Conservation (phyloP, 2,888 invertebrate species). For the Aplocera efformata region DNA sequence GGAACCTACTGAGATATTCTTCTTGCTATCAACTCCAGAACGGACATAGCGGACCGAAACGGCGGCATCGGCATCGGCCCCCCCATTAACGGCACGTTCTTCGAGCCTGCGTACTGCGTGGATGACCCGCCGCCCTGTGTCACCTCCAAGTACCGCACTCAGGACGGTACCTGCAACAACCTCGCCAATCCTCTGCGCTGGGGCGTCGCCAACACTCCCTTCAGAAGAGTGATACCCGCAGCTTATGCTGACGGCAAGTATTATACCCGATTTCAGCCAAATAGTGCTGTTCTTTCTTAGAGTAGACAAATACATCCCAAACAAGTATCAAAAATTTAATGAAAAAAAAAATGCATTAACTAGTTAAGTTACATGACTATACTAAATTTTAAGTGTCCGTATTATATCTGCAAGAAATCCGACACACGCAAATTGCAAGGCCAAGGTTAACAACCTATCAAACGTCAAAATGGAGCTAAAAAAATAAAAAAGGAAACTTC, state of each 20-base stretch:
- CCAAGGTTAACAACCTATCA: not conserved
- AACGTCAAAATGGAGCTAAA: not conserved
- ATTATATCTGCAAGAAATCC: no score
- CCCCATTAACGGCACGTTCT: slow-evolving; percentile 48
- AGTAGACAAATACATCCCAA: no score
- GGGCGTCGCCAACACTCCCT: slow-evolving; percentile 88
- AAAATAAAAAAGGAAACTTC: no score
- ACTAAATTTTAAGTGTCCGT: no score
- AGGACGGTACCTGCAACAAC: slow-evolving; percentile 90
- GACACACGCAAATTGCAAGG: not conserved
- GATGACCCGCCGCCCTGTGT: slow-evolving; percentile 53
- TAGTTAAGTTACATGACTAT: no score
- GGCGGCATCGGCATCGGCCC: slow-evolving; percentile 61
- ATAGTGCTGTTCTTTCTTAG: no score
- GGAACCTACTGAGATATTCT: no score
- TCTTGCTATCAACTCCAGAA: slow-evolving; percentile 47
- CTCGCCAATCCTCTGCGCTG: slow-evolving; percentile 80
- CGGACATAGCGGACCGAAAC: slow-evolving; percentile 33
- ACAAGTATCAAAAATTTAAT: no score
- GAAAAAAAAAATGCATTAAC: no score
- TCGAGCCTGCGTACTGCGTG: slow-evolving; percentile 53
- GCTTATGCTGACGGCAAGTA: slow-evolving; percentile 87
- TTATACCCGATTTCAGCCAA: not conserved
- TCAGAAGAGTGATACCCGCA: slow-evolving; percentile 85
- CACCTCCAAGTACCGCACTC: slow-evolving; percentile 81